Evolutionary conservation across 2,888 invertebrate genomes (phyloP).

Genomic region (Imbricaverruca yamaguchii): DNA sequence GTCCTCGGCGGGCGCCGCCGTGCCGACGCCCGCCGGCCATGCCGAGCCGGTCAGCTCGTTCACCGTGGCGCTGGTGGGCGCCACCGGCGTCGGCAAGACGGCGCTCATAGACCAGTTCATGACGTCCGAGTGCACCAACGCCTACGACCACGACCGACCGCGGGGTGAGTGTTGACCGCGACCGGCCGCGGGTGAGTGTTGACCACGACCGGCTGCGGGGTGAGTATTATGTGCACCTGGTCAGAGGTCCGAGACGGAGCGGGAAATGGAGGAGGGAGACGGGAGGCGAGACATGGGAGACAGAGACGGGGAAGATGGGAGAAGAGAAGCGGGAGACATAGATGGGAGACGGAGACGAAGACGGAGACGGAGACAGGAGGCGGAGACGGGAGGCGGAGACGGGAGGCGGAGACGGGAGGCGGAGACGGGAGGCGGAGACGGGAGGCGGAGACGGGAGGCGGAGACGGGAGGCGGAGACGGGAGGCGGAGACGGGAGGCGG

Average conservation of each 20-base stretch:
- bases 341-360: too few species aligned
- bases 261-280: too few species aligned
- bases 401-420: too few species aligned
- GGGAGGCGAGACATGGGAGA: too few species aligned
- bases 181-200: not conserved
- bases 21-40: conserved; percentile 28
- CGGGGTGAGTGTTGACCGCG: conserved; percentile 52
- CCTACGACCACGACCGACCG: conserved; percentile 63
- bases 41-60: conserved; percentile 46
- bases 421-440: too few species aligned
- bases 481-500: not conserved
- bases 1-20: conserved; percentile 27
- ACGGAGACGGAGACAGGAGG: too few species aligned
- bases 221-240: not conserved
- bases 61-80: conserved; percentile 68
- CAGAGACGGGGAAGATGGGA: too few species aligned
- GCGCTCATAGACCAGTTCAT: conserved; percentile 77
- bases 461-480: too few species aligned
- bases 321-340: too few species aligned
- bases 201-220: conserved; percentile 52
- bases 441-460: too few species aligned
- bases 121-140: conserved; percentile 89
- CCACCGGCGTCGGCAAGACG: conserved; percentile 74
- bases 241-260: too few species aligned
- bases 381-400: too few species aligned